Conservation (phyloP, 2,797 vertebrate species). For the Sciaenops ocellatus region DNA sequence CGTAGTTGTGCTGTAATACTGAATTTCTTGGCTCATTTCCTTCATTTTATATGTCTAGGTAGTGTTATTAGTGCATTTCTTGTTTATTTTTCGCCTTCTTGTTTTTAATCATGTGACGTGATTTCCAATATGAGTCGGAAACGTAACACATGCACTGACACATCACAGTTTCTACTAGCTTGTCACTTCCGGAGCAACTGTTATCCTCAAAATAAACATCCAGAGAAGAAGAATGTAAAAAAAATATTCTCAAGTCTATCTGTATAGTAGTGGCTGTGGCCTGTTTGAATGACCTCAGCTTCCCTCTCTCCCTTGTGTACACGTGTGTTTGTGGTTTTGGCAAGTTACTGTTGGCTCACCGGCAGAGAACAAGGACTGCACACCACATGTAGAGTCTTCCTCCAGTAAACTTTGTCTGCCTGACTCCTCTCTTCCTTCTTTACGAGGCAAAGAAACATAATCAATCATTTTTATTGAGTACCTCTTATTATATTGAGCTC, state of each 20-base stretch:
- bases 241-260: slow-evolving; percentile 9
- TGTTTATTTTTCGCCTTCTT: not conserved
- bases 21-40: not conserved
- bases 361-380: slow-evolving; percentile 50
- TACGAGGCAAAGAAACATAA: slow-evolving; percentile 12
- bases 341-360: slow-evolving; percentile 37
- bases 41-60: not conserved
- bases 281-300: slow-evolving; percentile 35
- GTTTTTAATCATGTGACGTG: not conserved
- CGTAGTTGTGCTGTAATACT: not conserved
- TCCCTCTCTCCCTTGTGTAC: slow-evolving; percentile 7
- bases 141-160: not conserved
- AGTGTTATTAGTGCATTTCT: not conserved
- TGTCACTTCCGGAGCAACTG: not conserved
- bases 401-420: slow-evolving; percentile 22
- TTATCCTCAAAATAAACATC: slow-evolving; percentile 11
- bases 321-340: slow-evolving; percentile 57
- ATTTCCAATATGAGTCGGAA: not conserved
- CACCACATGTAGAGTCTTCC: slow-evolving; percentile 64
- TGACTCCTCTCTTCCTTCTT: slow-evolving; percentile 26
- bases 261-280: slow-evolving; percentile 2
- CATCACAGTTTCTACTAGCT: not conserved
- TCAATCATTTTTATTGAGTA: slow-evolving; percentile 49
- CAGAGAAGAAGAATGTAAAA: not conserved
- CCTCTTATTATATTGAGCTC: slow-evolving; percentile 5